A percentile compares a stretch with the other conserved stretches of the same genome.
phyloP scores from a whole-genome alignment of 92 coral and sea anemone species.

The Epizoanthus rinbou region DNA sequence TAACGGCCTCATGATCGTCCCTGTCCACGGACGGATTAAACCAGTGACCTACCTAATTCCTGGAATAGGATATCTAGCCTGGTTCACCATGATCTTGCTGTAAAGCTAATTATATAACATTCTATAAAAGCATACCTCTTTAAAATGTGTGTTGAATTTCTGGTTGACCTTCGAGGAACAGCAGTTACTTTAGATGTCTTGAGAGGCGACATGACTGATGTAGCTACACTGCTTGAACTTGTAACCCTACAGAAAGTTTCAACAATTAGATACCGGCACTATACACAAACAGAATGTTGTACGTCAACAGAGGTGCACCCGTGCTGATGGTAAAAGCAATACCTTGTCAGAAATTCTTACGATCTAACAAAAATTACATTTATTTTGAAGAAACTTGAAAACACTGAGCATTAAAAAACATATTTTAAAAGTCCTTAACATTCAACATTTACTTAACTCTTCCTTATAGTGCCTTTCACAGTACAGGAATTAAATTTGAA shows the following conservation, averaged over 20 bases:
- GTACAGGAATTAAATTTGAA: no score
- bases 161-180: conserved; percentile 86
- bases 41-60: neutral
- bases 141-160: conserved; percentile 86
- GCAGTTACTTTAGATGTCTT: conserved; percentile 94
- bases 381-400: no score
- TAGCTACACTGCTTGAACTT: conserved; percentile 68
- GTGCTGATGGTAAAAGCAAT: no score
- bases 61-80: neutral
- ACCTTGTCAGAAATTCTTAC: no score
- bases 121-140: conserved; percentile 61
- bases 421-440: no score
- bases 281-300: neutral
- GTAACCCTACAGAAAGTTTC: conserved; percentile 50
- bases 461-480: no score
- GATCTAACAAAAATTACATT: no score
- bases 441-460: no score
- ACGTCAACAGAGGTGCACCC: no score
- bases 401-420: no score
- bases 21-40: no score
- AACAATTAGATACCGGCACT: no score
- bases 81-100: neutral
- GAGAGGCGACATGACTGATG: conserved; percentile 97
- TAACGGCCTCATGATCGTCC: neutral
- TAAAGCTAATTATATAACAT: neutral